A percentile compares a stretch with the other conserved stretches of the same genome.
Evolutionary conservation across 2,797 vertebrate species (phyloP).

Genomic region (Sarcoramphus papa): DNA sequence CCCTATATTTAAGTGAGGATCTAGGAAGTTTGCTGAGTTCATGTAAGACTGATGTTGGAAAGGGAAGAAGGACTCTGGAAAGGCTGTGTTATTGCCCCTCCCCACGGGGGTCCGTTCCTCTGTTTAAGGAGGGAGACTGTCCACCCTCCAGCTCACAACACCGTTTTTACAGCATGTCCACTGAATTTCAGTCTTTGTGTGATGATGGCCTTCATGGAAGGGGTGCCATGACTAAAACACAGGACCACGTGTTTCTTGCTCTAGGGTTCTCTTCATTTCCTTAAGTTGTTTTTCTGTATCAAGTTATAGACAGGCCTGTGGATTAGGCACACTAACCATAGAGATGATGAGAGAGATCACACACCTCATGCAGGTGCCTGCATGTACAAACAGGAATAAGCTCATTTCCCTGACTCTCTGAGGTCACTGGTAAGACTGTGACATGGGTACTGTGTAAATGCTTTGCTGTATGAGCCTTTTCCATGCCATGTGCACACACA

Average conservation of each 20-base stretch:
- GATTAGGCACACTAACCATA: neutral
- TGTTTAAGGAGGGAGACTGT: neutral
- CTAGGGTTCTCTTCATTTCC: neutral
- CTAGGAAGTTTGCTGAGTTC: neutral
- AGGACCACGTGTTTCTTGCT: neutral
- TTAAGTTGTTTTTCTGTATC: neutral
- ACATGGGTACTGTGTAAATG: neutral
- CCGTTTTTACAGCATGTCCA: neutral
- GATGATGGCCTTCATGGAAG: neutral
- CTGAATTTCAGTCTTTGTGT: neutral
- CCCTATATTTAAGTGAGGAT: neutral
- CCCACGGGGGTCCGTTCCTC: rapidly evolving
- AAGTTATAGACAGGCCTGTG: neutral
- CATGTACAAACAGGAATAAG: neutral
- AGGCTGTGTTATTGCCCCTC: neutral
- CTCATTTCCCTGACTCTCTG: neutral
- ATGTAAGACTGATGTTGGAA: neutral
- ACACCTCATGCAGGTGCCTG: neutral
- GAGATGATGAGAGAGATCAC: neutral
- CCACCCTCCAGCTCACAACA: neutral
- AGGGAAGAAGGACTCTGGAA: neutral
- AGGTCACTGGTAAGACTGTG: neutral
- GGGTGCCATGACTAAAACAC: neutral
- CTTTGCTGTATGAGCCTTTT: neutral
- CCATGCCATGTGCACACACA: neutral